phyloP scores from a whole-genome alignment of 2,113 vertebrate species.

The Butorides virescens region DNA sequence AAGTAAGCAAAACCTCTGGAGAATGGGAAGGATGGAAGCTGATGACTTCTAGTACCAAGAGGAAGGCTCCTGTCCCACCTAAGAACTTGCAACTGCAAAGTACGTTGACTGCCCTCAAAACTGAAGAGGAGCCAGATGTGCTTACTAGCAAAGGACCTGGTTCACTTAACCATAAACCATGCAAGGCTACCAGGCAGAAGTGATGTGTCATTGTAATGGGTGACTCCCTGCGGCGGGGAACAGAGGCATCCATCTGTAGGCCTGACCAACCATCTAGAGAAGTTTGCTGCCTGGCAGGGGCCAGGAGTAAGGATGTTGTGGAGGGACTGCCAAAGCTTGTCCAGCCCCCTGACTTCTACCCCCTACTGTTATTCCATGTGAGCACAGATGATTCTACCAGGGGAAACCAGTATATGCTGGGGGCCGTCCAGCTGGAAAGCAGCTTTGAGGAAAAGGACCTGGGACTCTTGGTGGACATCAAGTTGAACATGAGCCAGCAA shows the following conservation, averaged over 20 bases:
- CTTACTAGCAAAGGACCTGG: neutral
- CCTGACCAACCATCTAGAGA: neutral
- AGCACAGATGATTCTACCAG: neutral
- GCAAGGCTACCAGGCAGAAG: neutral
- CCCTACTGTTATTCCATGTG: neutral
- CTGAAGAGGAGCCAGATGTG: neutral
- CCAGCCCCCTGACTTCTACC: neutral
- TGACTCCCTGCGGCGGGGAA: rapidly evolving
- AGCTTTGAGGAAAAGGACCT: neutral
- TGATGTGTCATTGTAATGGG: rapidly evolving
- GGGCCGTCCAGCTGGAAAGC: neutral
- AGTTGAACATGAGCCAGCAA: neutral
- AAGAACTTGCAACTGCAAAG: neutral
- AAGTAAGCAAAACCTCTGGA: neutral
- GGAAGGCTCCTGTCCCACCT: neutral
- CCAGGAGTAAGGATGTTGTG: neutral
- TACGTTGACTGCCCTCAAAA: neutral
- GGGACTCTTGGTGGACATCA: neutral
- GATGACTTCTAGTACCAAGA: neutral
- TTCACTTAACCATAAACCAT: neutral
- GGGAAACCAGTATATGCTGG: neutral
- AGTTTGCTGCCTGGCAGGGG: neutral
- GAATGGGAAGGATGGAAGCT: neutral
- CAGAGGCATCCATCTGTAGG: neutral
- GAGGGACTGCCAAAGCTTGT: neutral